phyloP scores from a whole-genome alignment of 2,888 invertebrate genomes.

The Smittia sp. region DNA sequence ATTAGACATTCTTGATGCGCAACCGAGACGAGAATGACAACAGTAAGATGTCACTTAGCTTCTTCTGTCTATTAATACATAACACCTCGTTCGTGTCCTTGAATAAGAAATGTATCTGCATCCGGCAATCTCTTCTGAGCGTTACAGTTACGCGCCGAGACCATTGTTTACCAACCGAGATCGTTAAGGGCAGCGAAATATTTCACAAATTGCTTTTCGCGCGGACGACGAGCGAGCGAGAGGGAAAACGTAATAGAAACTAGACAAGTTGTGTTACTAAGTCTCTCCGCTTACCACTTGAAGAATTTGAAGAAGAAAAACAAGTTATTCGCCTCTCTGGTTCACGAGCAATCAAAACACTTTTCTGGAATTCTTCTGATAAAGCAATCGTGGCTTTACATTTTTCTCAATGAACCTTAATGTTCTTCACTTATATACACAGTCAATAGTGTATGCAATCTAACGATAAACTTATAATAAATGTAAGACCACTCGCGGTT shows the following conservation, averaged over 20 bases:
- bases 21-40: neutral
- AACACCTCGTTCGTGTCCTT: neutral
- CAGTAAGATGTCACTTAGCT: neutral
- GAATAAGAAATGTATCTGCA: constrained; percentile 1
- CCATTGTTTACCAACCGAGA: constrained; percentile 5
- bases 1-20: constrained; percentile 9
- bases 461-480: no score
- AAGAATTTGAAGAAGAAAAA: constrained; percentile 38
- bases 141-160: neutral
- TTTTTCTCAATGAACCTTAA: no score
- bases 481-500: no score
- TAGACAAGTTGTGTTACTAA: constrained; percentile 11
- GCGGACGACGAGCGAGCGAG: neutral
- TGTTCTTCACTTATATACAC: no score
- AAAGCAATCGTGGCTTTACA: constrained; percentile 19
- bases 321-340: neutral
- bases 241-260: neutral
- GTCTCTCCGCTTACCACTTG: constrained; percentile 34
- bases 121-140: neutral
- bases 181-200: constrained; percentile 4
- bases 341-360: neutral
- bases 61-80: neutral
- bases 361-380: constrained; percentile 22
- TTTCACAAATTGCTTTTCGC: neutral
- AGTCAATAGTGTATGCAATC: no score